Evolutionary conservation across 2,888 invertebrate genomes (phyloP).

Genomic region (Toxonevra muliebris): DNA sequence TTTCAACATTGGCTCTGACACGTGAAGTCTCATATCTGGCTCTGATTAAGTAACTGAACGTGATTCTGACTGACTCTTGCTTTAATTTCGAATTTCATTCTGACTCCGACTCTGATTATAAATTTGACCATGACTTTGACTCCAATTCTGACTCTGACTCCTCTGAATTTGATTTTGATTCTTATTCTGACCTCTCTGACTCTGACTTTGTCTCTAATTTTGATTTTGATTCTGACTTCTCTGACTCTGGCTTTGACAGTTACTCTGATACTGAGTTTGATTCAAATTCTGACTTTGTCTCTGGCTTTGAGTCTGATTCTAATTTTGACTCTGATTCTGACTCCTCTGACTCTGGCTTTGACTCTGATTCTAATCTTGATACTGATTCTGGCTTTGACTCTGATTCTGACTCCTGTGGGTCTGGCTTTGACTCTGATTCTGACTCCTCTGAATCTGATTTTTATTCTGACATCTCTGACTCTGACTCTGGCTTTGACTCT

Average conservation of each 20-base stretch:
- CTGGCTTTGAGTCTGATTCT: not conserved
- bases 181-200: no score
- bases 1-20: no score
- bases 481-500: no score
- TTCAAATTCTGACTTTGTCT: not conserved
- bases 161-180: not conserved
- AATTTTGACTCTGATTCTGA: not conserved
- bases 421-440: not conserved
- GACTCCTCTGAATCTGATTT: not conserved
- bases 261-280: not conserved
- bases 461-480: no score
- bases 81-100: no score
- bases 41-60: no score
- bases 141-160: not conserved
- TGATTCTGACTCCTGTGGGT: not conserved
- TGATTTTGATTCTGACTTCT: not conserved
- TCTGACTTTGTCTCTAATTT: no score
- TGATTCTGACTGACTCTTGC: no score
- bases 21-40: no score
- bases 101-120: no score
- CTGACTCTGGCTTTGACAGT: not conserved
- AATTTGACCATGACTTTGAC: no score
- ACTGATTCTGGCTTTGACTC: not conserved
- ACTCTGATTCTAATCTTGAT: not conserved
- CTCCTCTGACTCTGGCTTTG: not conserved